Conservation (phyloP, 2,797 vertebrate species). For the Spondyliosoma cantharus region DNA sequence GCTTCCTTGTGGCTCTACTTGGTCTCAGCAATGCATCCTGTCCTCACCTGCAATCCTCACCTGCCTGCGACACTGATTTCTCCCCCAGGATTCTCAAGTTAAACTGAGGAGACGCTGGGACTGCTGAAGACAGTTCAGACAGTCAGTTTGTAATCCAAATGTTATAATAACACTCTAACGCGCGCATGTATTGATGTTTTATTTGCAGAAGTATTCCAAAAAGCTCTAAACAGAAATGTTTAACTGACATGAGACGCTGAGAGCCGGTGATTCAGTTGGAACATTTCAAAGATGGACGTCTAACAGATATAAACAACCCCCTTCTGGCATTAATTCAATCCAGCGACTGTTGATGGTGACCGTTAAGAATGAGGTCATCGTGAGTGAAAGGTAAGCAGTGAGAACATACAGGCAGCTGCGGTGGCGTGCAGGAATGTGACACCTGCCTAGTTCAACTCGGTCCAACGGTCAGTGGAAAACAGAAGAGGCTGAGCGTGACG, state of each 20-base stretch:
- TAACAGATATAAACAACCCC: constrained; percentile 41
- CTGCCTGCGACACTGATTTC: not conserved
- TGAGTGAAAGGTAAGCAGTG: constrained; percentile 35
- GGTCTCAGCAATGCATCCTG: no score
- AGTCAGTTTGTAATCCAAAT: constrained; percentile 25
- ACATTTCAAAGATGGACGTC: constrained; percentile 23
- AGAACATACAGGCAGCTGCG: constrained; percentile 60
- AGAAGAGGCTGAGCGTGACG: constrained; percentile 30
- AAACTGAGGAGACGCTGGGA: not conserved
- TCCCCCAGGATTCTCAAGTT: not conserved
- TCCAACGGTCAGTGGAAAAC: constrained; percentile 66
- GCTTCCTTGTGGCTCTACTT: no score
- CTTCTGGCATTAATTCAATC: constrained; percentile 28
- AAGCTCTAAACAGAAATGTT: constrained; percentile 35
- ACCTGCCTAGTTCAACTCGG: constrained; percentile 61
- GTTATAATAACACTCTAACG: constrained; percentile 19
- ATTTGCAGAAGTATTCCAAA: constrained; percentile 26
- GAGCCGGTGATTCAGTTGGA: constrained; percentile 37
- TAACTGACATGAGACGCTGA: constrained; percentile 6
- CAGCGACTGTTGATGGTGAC: constrained; percentile 12
- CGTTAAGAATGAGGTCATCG: constrained; percentile 39
- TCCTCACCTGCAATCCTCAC: not conserved
- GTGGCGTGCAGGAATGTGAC: constrained; percentile 63
- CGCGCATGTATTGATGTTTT: constrained; percentile 22
- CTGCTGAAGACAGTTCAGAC: not conserved